Conservation (phyloP, 2,113 vertebrate genomes). For the Toxostoma redivivum region DNA sequence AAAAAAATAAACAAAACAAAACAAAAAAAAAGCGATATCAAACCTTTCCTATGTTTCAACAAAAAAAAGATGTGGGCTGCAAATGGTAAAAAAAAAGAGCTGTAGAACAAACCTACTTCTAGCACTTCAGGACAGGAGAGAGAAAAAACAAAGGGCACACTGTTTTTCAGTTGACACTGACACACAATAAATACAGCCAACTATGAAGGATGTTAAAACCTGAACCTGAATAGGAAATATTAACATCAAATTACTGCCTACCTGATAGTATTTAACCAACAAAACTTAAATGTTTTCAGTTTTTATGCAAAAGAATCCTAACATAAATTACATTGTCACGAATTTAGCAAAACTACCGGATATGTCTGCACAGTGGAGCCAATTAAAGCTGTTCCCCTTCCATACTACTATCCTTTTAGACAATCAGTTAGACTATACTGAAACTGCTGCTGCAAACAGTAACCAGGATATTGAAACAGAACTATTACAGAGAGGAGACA, state of each 20-base stretch:
- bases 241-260: background rate
- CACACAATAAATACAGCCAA: background rate
- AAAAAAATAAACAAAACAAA: too few relatives aligned
- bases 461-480: background rate
- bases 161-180: background rate
- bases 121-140: background rate
- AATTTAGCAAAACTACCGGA: background rate
- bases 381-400: background rate
- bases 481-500: background rate
- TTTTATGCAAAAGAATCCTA: background rate
- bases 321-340: background rate
- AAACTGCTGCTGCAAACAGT: background rate
- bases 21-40: too few relatives aligned
- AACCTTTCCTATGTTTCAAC: fast-evolving
- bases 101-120: background rate
- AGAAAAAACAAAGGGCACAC: background rate
- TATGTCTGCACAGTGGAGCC: background rate
- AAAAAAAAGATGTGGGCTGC: background rate
- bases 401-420: background rate
- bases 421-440: background rate
- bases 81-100: background rate
- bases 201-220: background rate
- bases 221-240: background rate
- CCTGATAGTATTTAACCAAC: background rate
- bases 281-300: background rate